Percentiles rank a stretch among this genome's conserved stretches.
Conservation (phyloP, 2,113 vertebrate species). For the Lepisosteus oculatus region DNA sequence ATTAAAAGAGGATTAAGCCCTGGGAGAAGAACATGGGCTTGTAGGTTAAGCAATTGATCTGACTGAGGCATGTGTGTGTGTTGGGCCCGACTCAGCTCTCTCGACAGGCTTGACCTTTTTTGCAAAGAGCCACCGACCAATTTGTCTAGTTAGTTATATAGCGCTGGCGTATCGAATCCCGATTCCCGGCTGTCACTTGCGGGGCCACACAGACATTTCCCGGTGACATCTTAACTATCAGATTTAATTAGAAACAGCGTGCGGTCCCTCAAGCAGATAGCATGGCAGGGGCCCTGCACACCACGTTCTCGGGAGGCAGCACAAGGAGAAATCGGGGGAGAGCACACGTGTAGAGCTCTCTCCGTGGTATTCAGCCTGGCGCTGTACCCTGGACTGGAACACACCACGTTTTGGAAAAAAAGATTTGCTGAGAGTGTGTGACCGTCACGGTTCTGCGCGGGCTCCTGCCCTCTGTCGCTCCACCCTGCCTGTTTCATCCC, state of each 20-base stretch:
- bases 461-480: too few relatives aligned
- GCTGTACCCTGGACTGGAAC: too few relatives aligned
- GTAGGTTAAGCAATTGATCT: background rate
- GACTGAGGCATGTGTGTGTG: conserved; percentile 30
- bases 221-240: conserved; percentile 66
- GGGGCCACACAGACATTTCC: conserved; percentile 45
- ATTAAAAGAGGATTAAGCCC: background rate
- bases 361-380: too few relatives aligned
- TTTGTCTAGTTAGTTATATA: conserved; percentile 50
- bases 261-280: background rate
- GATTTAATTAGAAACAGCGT: conserved; percentile 56
- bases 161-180: conserved; percentile 35
- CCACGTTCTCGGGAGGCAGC: background rate
- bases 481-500: too few relatives aligned
- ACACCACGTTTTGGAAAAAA: too few relatives aligned
- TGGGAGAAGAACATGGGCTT: too few relatives aligned
- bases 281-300: conserved; percentile 9
- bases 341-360: too few relatives aligned
- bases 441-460: too few relatives aligned
- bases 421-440: too few relatives aligned
- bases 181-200: conserved; percentile 41
- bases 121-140: conserved; percentile 41
- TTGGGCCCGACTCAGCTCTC: conserved; percentile 28
- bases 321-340: background rate
- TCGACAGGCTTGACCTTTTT: conserved; percentile 46